Evolutionary conservation across 53 echinoderm and acorn worm genomes (phyloP).

Genomic region (Arbacia lixula): DNA sequence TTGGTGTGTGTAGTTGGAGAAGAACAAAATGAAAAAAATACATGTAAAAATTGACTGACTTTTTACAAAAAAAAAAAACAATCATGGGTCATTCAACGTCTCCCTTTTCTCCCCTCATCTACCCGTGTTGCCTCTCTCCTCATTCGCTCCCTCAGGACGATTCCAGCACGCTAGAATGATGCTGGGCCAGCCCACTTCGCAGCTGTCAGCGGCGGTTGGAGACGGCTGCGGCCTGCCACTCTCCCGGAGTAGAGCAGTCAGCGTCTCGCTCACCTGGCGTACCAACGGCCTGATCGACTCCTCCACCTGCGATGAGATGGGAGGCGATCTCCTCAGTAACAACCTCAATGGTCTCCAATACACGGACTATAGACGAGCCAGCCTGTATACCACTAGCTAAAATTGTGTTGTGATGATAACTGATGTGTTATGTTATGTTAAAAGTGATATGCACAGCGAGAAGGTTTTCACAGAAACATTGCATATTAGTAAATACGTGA

Average conservation of each 20-base stretch:
- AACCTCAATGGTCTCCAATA: conserved; percentile 33
- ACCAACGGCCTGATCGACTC: background rate
- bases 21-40: too few species aligned
- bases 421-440: too few species aligned
- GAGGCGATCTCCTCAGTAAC: background rate
- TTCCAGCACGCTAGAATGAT: conserved; percentile 32
- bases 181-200: conserved; percentile 19
- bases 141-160: background rate
- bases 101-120: background rate
- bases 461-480: too few species aligned
- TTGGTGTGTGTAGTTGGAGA: too few species aligned
- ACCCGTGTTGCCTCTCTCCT: background rate
- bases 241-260: conserved; percentile 24
- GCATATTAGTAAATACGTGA: too few species aligned
- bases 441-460: too few species aligned
- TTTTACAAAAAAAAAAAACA: too few species aligned
- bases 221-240: conserved; percentile 14
- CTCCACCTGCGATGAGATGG: conserved; percentile 3
- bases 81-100: too few species aligned
- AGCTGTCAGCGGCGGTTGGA: conserved; percentile 3
- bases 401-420: too few species aligned
- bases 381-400: conserved; percentile 13
- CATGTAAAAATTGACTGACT: too few species aligned
- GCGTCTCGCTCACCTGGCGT: conserved; percentile 37
- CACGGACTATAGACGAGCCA: conserved; percentile 14